Percentiles rank a stretch among this genome's conserved stretches.
Conservation (phyloP, 2,797 vertebrate species). For the Dicrostonyx torquatus region DNA sequence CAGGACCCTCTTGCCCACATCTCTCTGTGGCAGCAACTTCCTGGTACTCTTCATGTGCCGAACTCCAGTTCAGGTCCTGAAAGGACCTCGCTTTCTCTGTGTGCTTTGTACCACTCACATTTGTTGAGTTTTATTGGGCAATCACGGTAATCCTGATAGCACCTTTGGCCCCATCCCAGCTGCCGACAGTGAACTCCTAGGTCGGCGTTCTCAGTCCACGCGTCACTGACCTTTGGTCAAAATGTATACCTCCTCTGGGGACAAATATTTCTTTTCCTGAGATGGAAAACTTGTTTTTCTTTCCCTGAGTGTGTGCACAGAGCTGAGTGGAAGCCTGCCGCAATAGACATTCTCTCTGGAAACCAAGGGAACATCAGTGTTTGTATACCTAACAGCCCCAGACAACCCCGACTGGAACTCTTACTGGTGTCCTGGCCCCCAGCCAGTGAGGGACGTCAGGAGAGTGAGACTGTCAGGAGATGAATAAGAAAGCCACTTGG, state of each 20-base stretch:
- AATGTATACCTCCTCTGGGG: constrained; percentile 2
- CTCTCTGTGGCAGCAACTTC: not conserved
- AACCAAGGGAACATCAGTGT: not conserved
- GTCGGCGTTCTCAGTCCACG: not conserved
- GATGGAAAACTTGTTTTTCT: constrained; percentile 13
- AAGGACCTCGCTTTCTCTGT: not conserved
- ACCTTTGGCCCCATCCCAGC: not conserved
- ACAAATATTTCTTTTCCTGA: not conserved
- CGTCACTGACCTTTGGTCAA: not conserved
- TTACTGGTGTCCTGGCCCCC: fast-evolving
- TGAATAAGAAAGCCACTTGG: not conserved
- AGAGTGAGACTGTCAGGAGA: too few relatives aligned
- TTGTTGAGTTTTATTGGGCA: not conserved
- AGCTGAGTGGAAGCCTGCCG: not conserved
- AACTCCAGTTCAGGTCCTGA: not conserved
- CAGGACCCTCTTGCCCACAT: not conserved
- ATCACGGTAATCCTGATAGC: not conserved
- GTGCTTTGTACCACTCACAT: not conserved
- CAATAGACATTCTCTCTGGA: not conserved
- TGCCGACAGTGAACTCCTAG: not conserved
- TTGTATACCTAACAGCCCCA: not conserved
- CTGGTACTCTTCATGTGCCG: not conserved
- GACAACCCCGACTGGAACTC: not conserved
- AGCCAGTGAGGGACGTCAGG: not conserved
- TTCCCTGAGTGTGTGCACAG: not conserved